Evolutionary conservation across 64 coral and sea anemone species (phyloP).

Genomic region (Montipora cactus): DNA sequence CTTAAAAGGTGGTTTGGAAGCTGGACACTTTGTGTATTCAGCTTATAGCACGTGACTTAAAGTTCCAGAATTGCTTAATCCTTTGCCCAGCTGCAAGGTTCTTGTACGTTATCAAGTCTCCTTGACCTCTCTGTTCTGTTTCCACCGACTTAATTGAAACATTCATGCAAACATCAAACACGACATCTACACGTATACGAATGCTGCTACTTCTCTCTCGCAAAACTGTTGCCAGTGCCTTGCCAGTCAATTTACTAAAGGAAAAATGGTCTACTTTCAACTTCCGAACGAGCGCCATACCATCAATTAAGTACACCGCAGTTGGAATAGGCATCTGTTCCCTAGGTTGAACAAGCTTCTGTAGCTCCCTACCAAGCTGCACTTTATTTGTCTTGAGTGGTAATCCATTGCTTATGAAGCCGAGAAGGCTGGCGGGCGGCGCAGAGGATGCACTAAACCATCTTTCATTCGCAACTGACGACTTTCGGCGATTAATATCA

Average conservation of each 20-base stretch:
- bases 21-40: no score
- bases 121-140: neutral
- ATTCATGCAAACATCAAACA: neutral
- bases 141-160: neutral
- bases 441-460: neutral
- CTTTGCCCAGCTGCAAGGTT: neutral
- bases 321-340: slow-evolving; percentile 24
- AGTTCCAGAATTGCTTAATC: neutral
- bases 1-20: no score
- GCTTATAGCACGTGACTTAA: neutral
- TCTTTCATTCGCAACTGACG: neutral
- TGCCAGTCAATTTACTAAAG: slow-evolving; percentile 13
- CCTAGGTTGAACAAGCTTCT: slow-evolving; percentile 43
- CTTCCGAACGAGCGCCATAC: slow-evolving; percentile 59
- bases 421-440: neutral
- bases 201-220: neutral
- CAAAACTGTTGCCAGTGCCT: neutral
- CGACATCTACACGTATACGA: neutral
- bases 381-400: neutral
- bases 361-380: slow-evolving; percentile 36
- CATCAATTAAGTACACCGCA: slow-evolving; percentile 40
- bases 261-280: slow-evolving; percentile 47
- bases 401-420: neutral
- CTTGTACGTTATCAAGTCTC: neutral
- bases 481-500: neutral